Evolutionary conservation across 2,113 vertebrate genomes (phyloP), one percentile per base, ranked within the genome.

Genomic region (Saiga tatarica): DNA sequence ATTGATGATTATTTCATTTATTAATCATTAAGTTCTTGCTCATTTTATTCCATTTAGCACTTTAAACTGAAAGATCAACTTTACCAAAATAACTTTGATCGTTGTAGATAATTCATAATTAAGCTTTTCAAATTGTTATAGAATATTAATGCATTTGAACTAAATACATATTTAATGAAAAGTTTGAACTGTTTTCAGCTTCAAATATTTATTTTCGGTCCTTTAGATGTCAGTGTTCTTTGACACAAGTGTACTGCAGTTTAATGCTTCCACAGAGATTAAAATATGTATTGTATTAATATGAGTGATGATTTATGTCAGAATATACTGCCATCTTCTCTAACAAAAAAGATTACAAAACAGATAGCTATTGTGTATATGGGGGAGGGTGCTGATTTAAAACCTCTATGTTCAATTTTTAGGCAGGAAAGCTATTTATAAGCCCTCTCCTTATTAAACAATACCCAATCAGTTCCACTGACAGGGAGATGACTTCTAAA

Each of bases 21-120:
- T 94, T 98, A 98, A 98, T 97, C 89, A 97, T 97, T 42, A 97
- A 95, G 39, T 3, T 91, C 85, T 91, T 52, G 60, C 55, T 97
- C 86, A 94, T 91, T 95, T 98, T 59, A 91, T 87, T 93, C 50
- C 89, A 95, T 96, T 97, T 85, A 96, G 84, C 45, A 98, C 91
- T 96, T 83, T 90, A 97, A 96, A 91, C 84, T 89, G 96, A 94
- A 62, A 97, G 94, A 89, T 64, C 59, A 98, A 82, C 91, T 97
- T 93, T 92, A 93, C 55, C 39, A 55, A 84, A 98, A 98, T 97
- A 97, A 95, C 83, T 94, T 97, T 84, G 33, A 97, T 97, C 93
- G 89, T 28, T 64, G 30, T 50, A 94, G 60, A 98, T 98, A 97
- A 94, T 97, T 97, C 97, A 98, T 95, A 98, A 98, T 98, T 98